Percentiles rank a stretch among this genome's conserved stretches.
phyloP scores from a whole-genome alignment of 2,113 vertebrate genomes.

The Thomomys bottae region DNA sequence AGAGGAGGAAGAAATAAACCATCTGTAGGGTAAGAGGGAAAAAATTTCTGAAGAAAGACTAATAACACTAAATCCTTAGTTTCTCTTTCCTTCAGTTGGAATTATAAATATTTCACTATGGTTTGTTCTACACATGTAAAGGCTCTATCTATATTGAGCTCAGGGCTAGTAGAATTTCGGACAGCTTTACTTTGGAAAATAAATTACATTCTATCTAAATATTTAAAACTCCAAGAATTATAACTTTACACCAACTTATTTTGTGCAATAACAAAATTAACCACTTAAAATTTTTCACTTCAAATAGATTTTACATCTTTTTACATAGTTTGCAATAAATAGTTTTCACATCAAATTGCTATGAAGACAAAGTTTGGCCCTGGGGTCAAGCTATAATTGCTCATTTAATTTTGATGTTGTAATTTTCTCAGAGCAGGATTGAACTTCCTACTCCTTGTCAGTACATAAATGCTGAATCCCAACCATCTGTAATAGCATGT shows the following conservation, averaged over 20 bases:
- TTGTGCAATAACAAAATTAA: background rate
- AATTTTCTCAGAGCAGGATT: background rate
- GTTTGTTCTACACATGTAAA: background rate
- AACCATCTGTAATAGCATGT: background rate
- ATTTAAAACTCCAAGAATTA: background rate
- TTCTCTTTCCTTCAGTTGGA: background rate
- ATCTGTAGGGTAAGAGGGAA: background rate
- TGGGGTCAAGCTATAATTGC: background rate
- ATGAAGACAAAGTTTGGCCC: background rate
- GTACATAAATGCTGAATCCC: background rate
- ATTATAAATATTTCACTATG: background rate
- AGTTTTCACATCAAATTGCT: background rate
- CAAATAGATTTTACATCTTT: too few species aligned
- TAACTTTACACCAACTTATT: background rate
- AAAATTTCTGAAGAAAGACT: background rate
- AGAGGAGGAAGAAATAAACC: background rate
- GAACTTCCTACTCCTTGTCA: too few species aligned
- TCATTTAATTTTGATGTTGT: slow-evolving; percentile 9
- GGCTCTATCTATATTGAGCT: background rate
- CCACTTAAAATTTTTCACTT: background rate
- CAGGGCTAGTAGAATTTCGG: background rate
- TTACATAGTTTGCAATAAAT: too few species aligned
- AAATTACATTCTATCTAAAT: background rate
- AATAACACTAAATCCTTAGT: background rate
- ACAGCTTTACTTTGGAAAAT: background rate